Evolutionary conservation across 1,140 invertebrate genomes (phyloP), one percentile per base, ranked within the genome.

Genomic region (Harpegnathos saltator): DNA sequence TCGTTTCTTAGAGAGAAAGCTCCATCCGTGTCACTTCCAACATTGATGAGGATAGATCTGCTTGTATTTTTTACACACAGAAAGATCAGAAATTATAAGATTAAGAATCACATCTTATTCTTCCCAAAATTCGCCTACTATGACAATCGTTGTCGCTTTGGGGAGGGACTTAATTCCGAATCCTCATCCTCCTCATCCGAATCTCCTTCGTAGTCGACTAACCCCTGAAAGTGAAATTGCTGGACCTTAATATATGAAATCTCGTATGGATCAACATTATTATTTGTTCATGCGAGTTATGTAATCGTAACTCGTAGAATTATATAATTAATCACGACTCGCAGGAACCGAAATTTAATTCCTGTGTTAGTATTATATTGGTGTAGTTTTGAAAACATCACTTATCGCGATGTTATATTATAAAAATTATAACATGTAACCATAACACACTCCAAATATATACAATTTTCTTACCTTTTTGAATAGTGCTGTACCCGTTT

Each of bases 191-290:
- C 98, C 89, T 99, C 98, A 89, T 99, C 98, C 0, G 97, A 98
- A 93, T 99, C 98, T 75, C 98, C 98, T 91, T 99, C 98, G 93
- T 99, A 99, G 93, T 99, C 98, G 29, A 99, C 98, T 85, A 99
- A 95, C 88, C 98, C 98, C 98, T 98, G 90, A 50, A 93, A 90
- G 88, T 85, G 52, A 1, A 69, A 56, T 68, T 69, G 19, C 17
- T 54, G 12, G 29, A 66, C 17, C 26, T 75, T 68, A 44, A 69
- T 75, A 59, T 26, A 19, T 14, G 17, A 29, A 73, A 59, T 7
- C 3, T 73, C 38, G 9, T 9, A 54, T 17, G 29, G 22, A 24
- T 44, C n/a, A 59, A 38, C 17, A 14, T 44, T 59, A 26, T 73
- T 44, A 22, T 59, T 38, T 38, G 9, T 38, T 17, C 7, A n/a